A percentile compares a stretch with the other conserved stretches of the same genome.
phyloP scores from a whole-genome alignment of 2,113 vertebrate species.

The Gobiocypris rarus region DNA sequence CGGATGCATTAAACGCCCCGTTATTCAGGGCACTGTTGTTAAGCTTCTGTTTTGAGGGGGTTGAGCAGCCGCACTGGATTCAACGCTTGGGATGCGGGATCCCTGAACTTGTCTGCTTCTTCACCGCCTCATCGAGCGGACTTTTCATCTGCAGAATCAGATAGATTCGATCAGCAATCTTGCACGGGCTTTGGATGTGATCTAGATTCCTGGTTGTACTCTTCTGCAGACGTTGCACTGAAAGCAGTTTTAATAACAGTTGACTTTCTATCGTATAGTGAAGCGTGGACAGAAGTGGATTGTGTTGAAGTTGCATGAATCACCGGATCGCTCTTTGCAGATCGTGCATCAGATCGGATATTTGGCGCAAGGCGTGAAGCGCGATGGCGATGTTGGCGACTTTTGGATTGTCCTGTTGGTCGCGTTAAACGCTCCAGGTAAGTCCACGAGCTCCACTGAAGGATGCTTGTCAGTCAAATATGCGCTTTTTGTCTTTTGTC shows the following conservation, averaged over 20 bases:
- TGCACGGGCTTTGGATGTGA: conserved; percentile 23
- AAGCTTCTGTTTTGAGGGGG: conserved; percentile 32
- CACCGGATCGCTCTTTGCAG: conserved; percentile 64
- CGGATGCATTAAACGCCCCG: conserved; percentile 10
- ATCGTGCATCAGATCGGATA: conserved; percentile 67
- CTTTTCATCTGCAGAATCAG: conserved; percentile 17
- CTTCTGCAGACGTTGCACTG: background rate
- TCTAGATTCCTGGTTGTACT: conserved; percentile 31
- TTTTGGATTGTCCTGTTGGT: conserved; percentile 72
- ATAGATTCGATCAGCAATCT: conserved; percentile 22
- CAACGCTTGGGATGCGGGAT: conserved; percentile 35
- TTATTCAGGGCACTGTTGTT: conserved; percentile 2
- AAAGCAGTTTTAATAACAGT: conserved; percentile 22
- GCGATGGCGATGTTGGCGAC: conserved; percentile 74
- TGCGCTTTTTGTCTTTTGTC: background rate
- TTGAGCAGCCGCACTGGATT: conserved; percentile 33
- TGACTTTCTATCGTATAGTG: conserved; percentile 19
- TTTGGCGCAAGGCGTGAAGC: conserved; percentile 59
- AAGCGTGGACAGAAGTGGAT: conserved; percentile 60
- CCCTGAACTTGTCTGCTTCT: conserved; percentile 8
- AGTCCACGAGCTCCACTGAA: conserved; percentile 36
- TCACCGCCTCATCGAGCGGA: background rate
- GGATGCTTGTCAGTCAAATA: background rate
- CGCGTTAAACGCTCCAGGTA: conserved; percentile 74
- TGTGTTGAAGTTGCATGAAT: conserved; percentile 75